Evolutionary conservation across 2,113 vertebrate genomes (phyloP).

Genomic region (Pterocles gutturalis): DNA sequence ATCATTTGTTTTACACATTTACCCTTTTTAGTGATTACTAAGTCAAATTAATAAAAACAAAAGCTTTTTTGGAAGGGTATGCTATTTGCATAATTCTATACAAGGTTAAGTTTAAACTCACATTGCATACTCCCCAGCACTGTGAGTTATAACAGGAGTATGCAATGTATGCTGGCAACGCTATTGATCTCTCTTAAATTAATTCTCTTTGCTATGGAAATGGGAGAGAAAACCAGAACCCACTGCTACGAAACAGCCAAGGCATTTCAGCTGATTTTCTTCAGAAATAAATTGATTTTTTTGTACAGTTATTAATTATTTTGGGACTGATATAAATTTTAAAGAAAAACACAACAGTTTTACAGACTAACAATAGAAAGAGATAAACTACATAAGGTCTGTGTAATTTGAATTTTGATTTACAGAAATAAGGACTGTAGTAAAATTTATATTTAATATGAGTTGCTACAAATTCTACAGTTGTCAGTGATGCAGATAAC

Average conservation of each 20-base stretch:
- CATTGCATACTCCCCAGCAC: neutral
- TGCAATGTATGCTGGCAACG: neutral
- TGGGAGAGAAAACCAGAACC: neutral
- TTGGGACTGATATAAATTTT: neutral
- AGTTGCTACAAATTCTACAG: neutral
- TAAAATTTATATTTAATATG: neutral
- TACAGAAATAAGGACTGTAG: neutral
- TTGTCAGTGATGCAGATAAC: neutral
- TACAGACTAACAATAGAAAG: neutral
- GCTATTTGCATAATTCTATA: neutral
- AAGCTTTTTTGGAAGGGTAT: neutral
- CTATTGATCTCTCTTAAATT: conserved; percentile 37
- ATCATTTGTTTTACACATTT: neutral
- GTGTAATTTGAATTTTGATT: neutral
- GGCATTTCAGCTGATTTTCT: neutral
- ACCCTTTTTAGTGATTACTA: neutral
- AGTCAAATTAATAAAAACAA: neutral
- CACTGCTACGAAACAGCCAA: neutral
- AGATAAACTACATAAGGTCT: neutral
- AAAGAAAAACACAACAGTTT: neutral
- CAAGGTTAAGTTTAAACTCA: neutral
- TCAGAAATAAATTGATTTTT: neutral
- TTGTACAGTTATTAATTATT: neutral
- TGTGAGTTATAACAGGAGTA: neutral
- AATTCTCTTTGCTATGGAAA: conserved; percentile 51